These are phyloP conservation scores for Anabas testudineus DNA, from an alignment of 2,797 vertebrate genomes.

Conservation along the genomic window DNA sequence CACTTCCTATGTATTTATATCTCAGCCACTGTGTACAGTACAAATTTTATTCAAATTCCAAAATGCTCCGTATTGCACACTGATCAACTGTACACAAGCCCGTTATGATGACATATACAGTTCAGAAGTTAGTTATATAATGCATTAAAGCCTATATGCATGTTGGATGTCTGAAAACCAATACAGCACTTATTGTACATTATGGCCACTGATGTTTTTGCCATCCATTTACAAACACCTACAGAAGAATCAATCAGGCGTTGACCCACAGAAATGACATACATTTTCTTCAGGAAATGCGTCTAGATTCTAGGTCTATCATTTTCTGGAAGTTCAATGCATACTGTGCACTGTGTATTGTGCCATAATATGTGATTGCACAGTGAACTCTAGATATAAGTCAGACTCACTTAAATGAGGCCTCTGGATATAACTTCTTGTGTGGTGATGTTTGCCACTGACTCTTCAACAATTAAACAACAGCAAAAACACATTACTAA, in stretches of 20 bases:
- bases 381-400: constrained; percentile 61
- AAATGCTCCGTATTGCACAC: constrained; percentile 62
- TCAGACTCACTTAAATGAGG: constrained; percentile 50
- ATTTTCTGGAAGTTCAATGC: constrained; percentile 32
- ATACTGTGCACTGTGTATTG: constrained; percentile 47
- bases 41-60: constrained; percentile 59
- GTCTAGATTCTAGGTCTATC: constrained; percentile 19
- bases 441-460: constrained; percentile 43
- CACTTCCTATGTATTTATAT: constrained; percentile 33
- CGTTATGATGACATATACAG: constrained; percentile 40
- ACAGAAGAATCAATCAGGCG: constrained; percentile 44
- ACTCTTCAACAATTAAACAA: constrained; percentile 44
- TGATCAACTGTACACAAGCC: constrained; percentile 55
- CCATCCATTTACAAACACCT: constrained; percentile 42
- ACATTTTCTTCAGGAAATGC: constrained; percentile 48
- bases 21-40: constrained; percentile 53
- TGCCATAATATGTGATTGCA: constrained; percentile 48
- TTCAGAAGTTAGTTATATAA: constrained; percentile 42
- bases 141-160: constrained; percentile 35
- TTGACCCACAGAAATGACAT: constrained; percentile 47
- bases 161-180: constrained; percentile 35
- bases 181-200: constrained; percentile 35
- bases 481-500: constrained; percentile 60
- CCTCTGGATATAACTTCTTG: constrained; percentile 37
- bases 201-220: constrained; percentile 32